Conservation (phyloP, 2,888 invertebrate genomes). For the Philereme transversata region DNA sequence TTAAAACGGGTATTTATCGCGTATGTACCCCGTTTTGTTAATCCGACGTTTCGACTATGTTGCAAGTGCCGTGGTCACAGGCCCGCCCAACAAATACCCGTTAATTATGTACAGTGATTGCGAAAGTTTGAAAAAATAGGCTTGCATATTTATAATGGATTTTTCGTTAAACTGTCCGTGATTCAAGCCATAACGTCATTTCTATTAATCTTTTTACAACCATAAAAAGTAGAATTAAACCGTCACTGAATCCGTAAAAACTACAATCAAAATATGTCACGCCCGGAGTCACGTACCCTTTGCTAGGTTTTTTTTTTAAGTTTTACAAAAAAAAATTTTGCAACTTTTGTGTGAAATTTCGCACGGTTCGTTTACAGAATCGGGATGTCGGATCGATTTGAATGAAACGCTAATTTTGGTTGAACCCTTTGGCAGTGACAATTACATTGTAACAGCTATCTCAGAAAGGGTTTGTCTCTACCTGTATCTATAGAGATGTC, state of each 20-base stretch:
- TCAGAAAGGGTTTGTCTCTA: conserved; percentile 58
- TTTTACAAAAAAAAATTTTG: conserved; percentile 44
- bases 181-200: neutral
- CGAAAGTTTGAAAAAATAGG: too few relatives aligned
- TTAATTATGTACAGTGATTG: too few relatives aligned
- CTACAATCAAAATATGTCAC: conserved; percentile 57
- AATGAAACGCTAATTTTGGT: conserved; percentile 78
- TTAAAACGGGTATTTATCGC: too few relatives aligned
- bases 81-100: too few relatives aligned
- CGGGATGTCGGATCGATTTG: conserved; percentile 68
- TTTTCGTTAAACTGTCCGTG: too few relatives aligned
- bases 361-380: conserved; percentile 76
- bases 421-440: conserved; percentile 67
- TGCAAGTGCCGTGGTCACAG: too few relatives aligned
- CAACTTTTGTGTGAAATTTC: conserved; percentile 69
- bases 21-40: too few relatives aligned
- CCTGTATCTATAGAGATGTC: conserved; percentile 64
- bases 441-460: conserved; percentile 61
- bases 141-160: too few relatives aligned
- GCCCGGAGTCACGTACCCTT: conserved; percentile 57
- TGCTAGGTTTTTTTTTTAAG: conserved; percentile 46
- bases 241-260: conserved; percentile 40
- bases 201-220: neutral
- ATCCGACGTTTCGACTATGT: too few relatives aligned
- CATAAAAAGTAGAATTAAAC: conserved; percentile 22